Conservation (phyloP, 2,797 vertebrate species). For the Sternarchorhynchus goeldii region DNA sequence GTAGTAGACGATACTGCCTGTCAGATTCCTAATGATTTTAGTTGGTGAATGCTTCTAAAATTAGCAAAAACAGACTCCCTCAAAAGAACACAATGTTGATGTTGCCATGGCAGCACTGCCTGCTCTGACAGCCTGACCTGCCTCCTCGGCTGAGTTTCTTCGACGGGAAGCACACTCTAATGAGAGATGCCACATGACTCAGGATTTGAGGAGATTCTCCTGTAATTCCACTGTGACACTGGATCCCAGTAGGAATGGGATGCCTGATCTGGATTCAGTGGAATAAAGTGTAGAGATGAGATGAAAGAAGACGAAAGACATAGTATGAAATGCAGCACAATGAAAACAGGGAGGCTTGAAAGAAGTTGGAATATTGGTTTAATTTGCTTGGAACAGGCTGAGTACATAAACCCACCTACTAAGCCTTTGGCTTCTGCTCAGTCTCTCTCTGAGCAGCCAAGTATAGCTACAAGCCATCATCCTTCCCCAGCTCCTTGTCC, state of each 20-base stretch:
- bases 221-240: not conserved
- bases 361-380: conserved; percentile 13
- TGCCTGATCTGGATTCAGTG: conserved; percentile 18
- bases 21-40: conserved; percentile 40
- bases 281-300: not conserved
- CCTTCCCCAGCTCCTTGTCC: not conserved
- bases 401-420: not conserved
- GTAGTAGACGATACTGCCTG: conserved; percentile 46
- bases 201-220: conserved; percentile 9
- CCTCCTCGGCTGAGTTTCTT: conserved; percentile 43
- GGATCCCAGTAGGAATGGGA: conserved; percentile 5
- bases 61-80: conserved; percentile 48
- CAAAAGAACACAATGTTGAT: conserved; percentile 47
- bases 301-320: conserved; percentile 22
- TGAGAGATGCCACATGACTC: conserved; percentile 36
- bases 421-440: not conserved
- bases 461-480: not conserved
- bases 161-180: conserved; percentile 32
- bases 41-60: conserved; percentile 47
- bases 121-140: conserved; percentile 57
- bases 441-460: not conserved
- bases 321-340: not conserved
- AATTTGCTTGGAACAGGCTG: not conserved
- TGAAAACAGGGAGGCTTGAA: conserved; percentile 13
- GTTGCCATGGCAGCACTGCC: conserved; percentile 61